These are phyloP conservation scores for Corythornis vintsioides DNA, from an alignment of 2,113 vertebrate species.

Conservation along the genomic window DNA sequence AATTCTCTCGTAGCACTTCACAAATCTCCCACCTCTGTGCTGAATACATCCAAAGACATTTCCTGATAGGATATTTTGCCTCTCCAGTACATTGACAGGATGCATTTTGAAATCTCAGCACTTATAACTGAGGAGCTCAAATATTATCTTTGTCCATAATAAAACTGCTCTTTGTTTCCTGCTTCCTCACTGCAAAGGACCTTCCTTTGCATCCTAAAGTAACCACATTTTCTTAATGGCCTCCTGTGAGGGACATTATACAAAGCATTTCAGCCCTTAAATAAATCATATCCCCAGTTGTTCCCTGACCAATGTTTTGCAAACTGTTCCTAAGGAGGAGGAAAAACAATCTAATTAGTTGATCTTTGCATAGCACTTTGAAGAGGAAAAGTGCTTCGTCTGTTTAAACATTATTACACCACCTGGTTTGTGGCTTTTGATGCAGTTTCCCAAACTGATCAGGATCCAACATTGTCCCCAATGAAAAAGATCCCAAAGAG, in stretches of 20 bases:
- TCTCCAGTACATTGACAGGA: background rate
- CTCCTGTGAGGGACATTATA: conserved; percentile 29
- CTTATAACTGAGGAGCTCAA: background rate
- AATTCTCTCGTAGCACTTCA: background rate
- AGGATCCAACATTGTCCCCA: background rate
- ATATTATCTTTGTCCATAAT: background rate
- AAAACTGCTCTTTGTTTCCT: conserved; percentile 10
- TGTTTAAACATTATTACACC: conserved; percentile 25
- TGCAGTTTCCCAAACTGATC: conserved; percentile 16
- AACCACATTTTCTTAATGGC: conserved; percentile 31
- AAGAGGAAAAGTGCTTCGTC: conserved; percentile 4
- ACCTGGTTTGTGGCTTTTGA: background rate
- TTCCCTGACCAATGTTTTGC: conserved; percentile 2
- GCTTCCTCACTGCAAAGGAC: background rate
- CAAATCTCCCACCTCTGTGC: background rate
- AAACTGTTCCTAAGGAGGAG: conserved; percentile 17
- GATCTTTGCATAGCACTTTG: conserved; percentile 30
- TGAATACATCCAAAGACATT: background rate
- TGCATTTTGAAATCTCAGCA: background rate
- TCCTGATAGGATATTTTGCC: background rate
- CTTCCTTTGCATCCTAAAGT: background rate
- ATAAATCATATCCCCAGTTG: conserved; percentile 54
- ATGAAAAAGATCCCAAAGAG: background rate
- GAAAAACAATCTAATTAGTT: conserved; percentile 51
- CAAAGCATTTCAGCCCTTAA: conserved; percentile 41